Conservation (phyloP, 2,113 vertebrate species). For the Gopherus evgoodei region DNA sequence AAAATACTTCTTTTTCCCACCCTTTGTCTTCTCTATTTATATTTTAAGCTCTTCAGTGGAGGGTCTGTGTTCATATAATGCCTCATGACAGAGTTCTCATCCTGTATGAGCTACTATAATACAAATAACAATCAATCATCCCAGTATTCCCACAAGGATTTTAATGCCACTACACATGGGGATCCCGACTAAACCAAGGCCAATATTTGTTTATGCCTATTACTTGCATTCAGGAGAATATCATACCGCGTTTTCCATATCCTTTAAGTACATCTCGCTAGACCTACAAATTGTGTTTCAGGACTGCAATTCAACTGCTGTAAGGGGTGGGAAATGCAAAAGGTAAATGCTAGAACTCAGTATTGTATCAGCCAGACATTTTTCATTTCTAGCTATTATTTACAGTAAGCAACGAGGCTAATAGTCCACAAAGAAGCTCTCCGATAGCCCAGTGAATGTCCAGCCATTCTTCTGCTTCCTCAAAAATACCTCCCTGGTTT, state of each 20-base stretch:
- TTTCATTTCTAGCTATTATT: conserved; percentile 49
- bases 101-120: background rate
- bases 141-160: background rate
- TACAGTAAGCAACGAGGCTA: conserved; percentile 35
- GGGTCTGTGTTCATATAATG: background rate
- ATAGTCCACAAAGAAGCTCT: background rate
- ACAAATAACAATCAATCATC: background rate
- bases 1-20: background rate
- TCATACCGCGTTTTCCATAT: conserved; percentile 42
- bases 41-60: conserved; percentile 17
- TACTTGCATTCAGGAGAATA: background rate
- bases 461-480: background rate
- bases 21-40: conserved; percentile 17
- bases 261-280: conserved; percentile 56
- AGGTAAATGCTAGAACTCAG: conserved; percentile 1
- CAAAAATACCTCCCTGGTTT: background rate
- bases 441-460: conserved; percentile 34
- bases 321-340: conserved; percentile 42
- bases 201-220: conserved; percentile 13
- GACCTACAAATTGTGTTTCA: conserved; percentile 55
- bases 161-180: background rate
- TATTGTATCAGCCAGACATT: conserved; percentile 34
- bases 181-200: conserved; percentile 22
- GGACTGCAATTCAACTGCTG: conserved; percentile 40
- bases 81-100: background rate